These are phyloP conservation scores for Tapirus indicus DNA, from an alignment of 2,797 vertebrate genomes.

Conservation along the genomic window DNA sequence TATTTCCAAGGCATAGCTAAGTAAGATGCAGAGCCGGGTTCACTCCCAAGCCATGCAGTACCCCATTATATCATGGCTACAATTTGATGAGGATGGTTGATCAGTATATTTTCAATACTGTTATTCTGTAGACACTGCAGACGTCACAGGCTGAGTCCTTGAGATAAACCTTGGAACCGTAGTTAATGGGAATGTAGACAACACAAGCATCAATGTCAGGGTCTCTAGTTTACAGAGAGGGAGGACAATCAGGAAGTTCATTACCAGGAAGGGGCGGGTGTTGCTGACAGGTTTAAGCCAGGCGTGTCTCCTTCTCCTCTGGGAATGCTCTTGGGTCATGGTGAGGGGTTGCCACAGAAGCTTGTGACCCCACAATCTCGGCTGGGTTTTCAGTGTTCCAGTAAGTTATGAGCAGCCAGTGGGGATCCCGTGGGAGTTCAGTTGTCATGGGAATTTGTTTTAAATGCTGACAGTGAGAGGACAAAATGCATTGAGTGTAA, in stretches of 20 bases:
- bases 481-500: not conserved
- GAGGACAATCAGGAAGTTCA: not conserved
- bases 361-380: not conserved
- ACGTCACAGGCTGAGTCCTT: not conserved
- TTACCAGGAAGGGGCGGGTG: not conserved
- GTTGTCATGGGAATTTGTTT: constrained; percentile 33
- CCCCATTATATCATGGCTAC: not conserved
- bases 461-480: constrained; percentile 25
- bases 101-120: not conserved
- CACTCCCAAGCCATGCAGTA: not conserved
- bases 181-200: not conserved
- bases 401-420: not conserved
- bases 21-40: not conserved
- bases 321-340: not conserved
- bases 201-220: not conserved
- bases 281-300: not conserved
- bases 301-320: not conserved
- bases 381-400: not conserved
- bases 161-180: not conserved
- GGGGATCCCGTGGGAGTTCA: not conserved
- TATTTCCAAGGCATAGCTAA: not conserved
- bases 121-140: not conserved
- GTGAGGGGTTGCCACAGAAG: not conserved
- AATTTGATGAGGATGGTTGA: not conserved
- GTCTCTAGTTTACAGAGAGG: not conserved